phyloP scores from a whole-genome alignment of 2,888 invertebrate species.

The Amitus sp. region DNA sequence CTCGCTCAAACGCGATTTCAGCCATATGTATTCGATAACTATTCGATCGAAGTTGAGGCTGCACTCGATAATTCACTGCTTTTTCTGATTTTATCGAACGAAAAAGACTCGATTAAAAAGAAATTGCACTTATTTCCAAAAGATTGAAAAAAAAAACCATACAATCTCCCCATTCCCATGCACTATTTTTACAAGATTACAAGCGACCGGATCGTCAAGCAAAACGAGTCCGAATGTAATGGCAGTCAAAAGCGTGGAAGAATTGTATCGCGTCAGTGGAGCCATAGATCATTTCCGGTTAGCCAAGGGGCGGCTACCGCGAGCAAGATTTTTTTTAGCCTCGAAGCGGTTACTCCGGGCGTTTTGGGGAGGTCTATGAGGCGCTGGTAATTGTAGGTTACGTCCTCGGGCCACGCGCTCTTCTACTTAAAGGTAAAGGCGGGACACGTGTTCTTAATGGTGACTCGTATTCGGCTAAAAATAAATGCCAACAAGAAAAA shows the following conservation, averaged over 20 bases:
- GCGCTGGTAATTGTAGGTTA: slow-evolving; percentile 46
- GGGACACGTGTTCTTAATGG: slow-evolving; percentile 42
- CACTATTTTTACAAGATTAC: too few species aligned
- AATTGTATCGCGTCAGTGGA: slow-evolving; percentile 14
- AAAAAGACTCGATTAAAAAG: too few species aligned
- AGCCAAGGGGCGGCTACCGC: slow-evolving; percentile 38
- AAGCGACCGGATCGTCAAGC: too few species aligned
- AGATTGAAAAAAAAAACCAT: too few species aligned
- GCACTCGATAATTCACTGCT: too few species aligned
- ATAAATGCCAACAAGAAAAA: slow-evolving; percentile 20
- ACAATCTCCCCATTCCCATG: too few species aligned
- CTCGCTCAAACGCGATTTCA: too few species aligned
- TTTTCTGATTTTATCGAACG: too few species aligned
- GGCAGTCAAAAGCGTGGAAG: neutral
- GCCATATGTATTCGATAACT: too few species aligned
- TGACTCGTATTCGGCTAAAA: slow-evolving; percentile 35
- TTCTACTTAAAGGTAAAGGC: slow-evolving; percentile 42
- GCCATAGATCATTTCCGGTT: slow-evolving; percentile 37
- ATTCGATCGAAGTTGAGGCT: too few species aligned
- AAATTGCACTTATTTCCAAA: too few species aligned
- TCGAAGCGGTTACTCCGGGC: slow-evolving; percentile 32
- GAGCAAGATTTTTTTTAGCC: slow-evolving; percentile 32
- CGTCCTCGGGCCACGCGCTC: slow-evolving; percentile 44
- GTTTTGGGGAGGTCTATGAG: slow-evolving; percentile 39
- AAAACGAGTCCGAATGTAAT: too few species aligned